Conservation (phyloP, 2,888 invertebrate genomes). For the Teinopalpus imperialis region DNA sequence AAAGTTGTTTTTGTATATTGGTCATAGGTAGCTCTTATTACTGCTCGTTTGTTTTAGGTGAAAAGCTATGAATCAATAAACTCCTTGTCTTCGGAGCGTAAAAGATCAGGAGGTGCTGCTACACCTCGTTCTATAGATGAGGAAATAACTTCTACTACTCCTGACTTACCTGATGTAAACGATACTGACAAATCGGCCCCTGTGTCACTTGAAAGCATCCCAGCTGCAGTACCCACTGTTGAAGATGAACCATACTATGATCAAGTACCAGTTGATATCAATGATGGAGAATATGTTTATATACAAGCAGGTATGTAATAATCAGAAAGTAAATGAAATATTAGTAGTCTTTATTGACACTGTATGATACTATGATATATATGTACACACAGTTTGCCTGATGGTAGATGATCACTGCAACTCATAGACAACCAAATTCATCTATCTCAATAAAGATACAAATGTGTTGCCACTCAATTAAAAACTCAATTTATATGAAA, state of each 20-base stretch:
- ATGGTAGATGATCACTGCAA: too few species aligned
- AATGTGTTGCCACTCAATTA: too few species aligned
- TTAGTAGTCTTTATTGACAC: too few species aligned
- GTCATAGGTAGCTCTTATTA: too few species aligned
- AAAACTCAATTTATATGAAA: too few species aligned
- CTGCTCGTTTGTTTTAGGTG: conserved; percentile 72
- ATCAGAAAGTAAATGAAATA: too few species aligned
- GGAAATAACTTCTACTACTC: conserved; percentile 65
- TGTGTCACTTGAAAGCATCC: conserved; percentile 66
- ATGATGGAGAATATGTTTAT: conserved; percentile 88
- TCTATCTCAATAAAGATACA: too few species aligned
- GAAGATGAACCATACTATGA: conserved; percentile 88
- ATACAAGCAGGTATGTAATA: conserved; percentile 84
- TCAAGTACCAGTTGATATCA: conserved; percentile 85
- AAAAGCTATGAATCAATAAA: conserved; percentile 86
- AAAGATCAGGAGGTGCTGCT: conserved; percentile 73
- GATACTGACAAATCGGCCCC: conserved; percentile 68
- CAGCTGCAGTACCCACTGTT: conserved; percentile 49
- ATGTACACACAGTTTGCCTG: too few species aligned
- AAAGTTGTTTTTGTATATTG: too few species aligned
- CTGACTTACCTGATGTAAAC: conserved; percentile 56
- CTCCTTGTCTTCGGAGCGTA: conserved; percentile 83
- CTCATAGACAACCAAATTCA: too few species aligned
- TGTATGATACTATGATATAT: too few species aligned
- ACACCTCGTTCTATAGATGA: conserved; percentile 77